These are phyloP conservation scores for Limnephilus lunatus DNA, from an alignment of 2,888 invertebrate genomes.

Conservation along the genomic window DNA sequence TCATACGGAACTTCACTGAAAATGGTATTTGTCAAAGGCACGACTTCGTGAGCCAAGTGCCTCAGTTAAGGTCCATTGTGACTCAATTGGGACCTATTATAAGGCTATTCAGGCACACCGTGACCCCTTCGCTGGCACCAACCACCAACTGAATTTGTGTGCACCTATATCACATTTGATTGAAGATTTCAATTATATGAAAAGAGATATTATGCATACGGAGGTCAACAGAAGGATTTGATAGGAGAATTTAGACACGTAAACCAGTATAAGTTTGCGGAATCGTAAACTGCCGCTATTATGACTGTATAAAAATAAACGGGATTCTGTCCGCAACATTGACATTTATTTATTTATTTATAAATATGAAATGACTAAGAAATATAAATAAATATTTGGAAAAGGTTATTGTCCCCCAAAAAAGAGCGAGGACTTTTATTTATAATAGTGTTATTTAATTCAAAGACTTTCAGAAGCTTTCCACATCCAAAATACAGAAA, in stretches of 20 bases:
- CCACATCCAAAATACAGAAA: not conserved
- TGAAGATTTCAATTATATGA: not conserved
- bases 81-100: conserved; percentile 47
- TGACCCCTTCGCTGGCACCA: conserved; percentile 8
- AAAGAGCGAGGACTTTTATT: no score
- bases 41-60: conserved; percentile 44
- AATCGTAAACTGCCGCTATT: not conserved
- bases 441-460: not conserved
- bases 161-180: not conserved
- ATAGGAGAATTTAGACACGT: not conserved
- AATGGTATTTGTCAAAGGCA: conserved; percentile 33
- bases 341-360: no score
- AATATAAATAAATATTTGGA: not conserved
- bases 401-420: not conserved
- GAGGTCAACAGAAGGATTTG: not conserved
- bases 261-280: not conserved
- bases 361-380: not conserved
- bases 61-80: conserved; percentile 55
- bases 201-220: not conserved
- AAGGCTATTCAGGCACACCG: not conserved
- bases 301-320: not conserved
- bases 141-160: not conserved
- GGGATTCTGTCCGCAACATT: not conserved
- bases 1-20: not conserved
- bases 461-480: not conserved